Conservation (phyloP, 2,113 vertebrate genomes). For the Pteronura brasiliensis region DNA sequence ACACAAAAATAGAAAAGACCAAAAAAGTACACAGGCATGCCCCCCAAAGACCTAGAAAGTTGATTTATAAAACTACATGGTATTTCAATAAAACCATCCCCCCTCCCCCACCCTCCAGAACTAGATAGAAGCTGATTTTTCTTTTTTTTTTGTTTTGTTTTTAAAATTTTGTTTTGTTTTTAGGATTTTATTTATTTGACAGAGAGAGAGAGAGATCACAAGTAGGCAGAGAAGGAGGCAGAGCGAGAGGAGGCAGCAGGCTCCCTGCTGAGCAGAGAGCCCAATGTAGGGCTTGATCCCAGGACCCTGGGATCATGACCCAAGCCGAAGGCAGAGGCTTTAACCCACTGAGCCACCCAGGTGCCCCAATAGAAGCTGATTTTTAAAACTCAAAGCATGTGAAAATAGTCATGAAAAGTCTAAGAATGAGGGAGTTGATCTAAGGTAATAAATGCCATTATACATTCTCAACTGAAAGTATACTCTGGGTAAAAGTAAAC, state of each 20-base stretch:
- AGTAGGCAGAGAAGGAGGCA: too few species aligned
- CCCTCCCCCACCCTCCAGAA: fast-evolving
- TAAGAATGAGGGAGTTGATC: neutral
- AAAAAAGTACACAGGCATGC: neutral
- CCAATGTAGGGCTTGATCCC: too few species aligned
- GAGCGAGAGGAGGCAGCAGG: too few species aligned
- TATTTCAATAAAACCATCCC: neutral
- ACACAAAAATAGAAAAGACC: neutral
- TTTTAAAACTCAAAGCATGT: neutral
- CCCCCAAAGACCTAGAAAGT: neutral
- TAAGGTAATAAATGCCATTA: neutral
- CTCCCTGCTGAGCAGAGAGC: too few species aligned
- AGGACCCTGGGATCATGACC: too few species aligned
- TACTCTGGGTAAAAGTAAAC: neutral
- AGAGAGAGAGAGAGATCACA: too few species aligned
- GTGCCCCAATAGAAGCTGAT: neutral
- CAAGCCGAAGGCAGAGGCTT: too few species aligned
- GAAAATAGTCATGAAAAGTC: neutral
- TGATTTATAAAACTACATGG: neutral
- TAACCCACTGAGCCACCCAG: too few species aligned
- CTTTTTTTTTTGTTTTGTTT: too few species aligned
- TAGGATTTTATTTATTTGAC: too few species aligned
- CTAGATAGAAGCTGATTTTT: neutral
- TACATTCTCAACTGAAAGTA: neutral
- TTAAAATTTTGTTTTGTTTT: too few species aligned